Evolutionary conservation across 2,888 invertebrate species (phyloP), one percentile per base, ranked within the genome.

Genomic region (Netelia fuscicornis): DNA sequence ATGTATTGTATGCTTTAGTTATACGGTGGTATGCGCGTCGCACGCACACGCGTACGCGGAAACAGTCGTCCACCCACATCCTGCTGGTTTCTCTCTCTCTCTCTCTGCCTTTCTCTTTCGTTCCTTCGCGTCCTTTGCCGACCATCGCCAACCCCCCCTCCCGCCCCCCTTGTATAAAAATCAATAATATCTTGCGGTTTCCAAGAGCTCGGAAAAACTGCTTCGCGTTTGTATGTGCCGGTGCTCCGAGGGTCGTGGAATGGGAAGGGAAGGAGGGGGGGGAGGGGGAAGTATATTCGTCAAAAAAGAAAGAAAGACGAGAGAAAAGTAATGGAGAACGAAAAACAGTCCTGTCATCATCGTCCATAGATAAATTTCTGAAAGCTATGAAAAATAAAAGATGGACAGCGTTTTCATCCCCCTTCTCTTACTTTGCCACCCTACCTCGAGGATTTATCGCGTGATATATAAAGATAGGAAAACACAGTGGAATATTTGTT

Each of bases 181-280:
- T 93, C 93, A 93, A 93, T 93, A 93, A 93, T 92, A 92, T 93
- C 93, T 93, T 92, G 91, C 88, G 92, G 91, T 92, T 93, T 93
- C 92, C 90, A 90, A 90, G 92, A 92, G 90, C 89, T 83, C 88
- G 89, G 90, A 92, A 92, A 91, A 91, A 85, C 83, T 84, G 80
- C 81, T 74, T 58, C 78, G 30, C 60, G 9, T 30, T 44, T 70
- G 23, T 67, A 8, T 11, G 17, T 74, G 3, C 30, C 13, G 13
- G 64, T 9, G 3, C 3, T 30, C 30, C 5, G 30, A 30, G 30
- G 30, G 30, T 30, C 30, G 30, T 30, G 62, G 62, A 62, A 67
- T 52, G 64, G 56, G 76, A 64, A 84, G 75, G 54, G 84, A 75
- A 78, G 58, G 20, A 56, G n/a, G 64, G 74, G 74, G 74, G 75